Conservation (phyloP, 2,113 vertebrate genomes). For the Cololabis saira region DNA sequence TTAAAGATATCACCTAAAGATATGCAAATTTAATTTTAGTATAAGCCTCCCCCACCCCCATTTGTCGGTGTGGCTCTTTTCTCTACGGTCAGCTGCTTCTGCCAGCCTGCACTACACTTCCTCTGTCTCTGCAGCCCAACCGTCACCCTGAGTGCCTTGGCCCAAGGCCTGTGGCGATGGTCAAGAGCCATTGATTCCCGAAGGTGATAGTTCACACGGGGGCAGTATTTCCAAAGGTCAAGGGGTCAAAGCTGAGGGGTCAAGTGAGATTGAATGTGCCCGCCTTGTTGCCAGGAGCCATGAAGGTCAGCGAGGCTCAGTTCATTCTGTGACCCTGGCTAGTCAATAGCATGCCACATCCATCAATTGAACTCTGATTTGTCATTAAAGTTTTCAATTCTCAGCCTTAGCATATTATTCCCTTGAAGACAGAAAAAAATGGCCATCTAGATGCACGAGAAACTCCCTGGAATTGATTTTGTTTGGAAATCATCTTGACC, state of each 20-base stretch:
- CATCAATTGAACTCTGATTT: conserved; percentile 61
- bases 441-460: conserved; percentile 36
- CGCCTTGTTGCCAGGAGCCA: conserved; percentile 67
- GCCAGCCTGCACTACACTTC: conserved; percentile 22
- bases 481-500: conserved; percentile 71
- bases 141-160: not conserved
- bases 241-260: conserved; percentile 69
- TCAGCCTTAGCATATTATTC: conserved; percentile 50
- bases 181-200: conserved; percentile 75
- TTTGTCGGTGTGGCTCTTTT: conserved; percentile 23
- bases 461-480: conserved; percentile 71
- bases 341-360: conserved; percentile 66
- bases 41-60: conserved; percentile 39
- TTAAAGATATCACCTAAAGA: too few relatives aligned
- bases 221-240: conserved; percentile 49
- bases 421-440: conserved; percentile 47
- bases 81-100: conserved; percentile 40
- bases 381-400: conserved; percentile 68
- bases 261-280: conserved; percentile 81
- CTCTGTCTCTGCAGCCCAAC: conserved; percentile 13
- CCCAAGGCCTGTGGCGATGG: conserved; percentile 55
- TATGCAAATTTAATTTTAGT: conserved; percentile 21
- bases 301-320: conserved; percentile 61
- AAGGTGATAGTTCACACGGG: conserved; percentile 71
- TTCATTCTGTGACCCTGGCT: conserved; percentile 66